Evolutionary conservation across 2,888 invertebrate species (phyloP), one percentile per base, ranked within the genome.

Genomic region (Diarsia dahlii): DNA sequence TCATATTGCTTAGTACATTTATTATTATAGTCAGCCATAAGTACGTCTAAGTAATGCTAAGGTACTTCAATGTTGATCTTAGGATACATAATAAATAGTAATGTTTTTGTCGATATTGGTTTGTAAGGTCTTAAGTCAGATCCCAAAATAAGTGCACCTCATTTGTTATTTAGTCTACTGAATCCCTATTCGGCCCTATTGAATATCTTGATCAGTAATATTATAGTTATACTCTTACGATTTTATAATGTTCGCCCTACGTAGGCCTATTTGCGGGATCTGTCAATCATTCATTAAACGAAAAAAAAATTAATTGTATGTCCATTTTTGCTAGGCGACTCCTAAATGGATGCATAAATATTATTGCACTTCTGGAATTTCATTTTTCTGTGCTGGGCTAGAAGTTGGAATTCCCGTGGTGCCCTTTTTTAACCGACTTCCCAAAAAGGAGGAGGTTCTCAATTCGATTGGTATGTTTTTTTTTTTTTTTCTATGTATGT

Each of bases 261-360:
- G 18, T 80, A 80, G 79, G 79, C 81, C 75, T 80, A 81, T 60
- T 62, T 62, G 48, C 18, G 20, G 13, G 9, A 64, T 50, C 50
- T 56, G 20, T 52, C 50, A 71, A 56, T 46, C 34, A 64, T 39
- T 62, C 12, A 34, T 10, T 13, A 15, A 45, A 50, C 18, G 13
- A n/a, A 20, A 58, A 45, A 5, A 56, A 50, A 1, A 34, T 12
- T 1, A 62, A 39, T 39, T 34, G 2, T 34, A 45, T n/a, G 3
- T 45, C 12, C 39, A n/a, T 62, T 60, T 20, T 63, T 10, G 13
- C n/a, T 63, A 63, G 45, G 62, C 13, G 45, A 45, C n/a, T 13
- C 45, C 45, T 45, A 45, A 63, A 45, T 3, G 0, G 0, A 60
- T 34, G 9, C 60, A 1, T 18, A 60, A 34, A 34, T 34, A 34